Conservation (phyloP, 2,797 vertebrate genomes). For the Phoebastria nigripes region DNA sequence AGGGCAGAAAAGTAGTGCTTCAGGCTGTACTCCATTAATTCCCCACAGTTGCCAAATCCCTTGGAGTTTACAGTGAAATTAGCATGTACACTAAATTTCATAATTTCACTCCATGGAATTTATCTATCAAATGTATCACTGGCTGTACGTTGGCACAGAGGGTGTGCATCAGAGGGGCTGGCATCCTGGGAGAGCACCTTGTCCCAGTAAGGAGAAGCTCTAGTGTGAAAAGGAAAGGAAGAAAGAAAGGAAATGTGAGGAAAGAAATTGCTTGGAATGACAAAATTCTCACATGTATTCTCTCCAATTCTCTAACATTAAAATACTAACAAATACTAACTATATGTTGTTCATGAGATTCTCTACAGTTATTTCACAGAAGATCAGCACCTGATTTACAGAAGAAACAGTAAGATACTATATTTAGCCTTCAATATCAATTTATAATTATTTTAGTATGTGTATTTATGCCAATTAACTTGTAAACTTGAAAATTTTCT, state of each 20-base stretch:
- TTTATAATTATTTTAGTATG: neutral
- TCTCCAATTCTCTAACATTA: neutral
- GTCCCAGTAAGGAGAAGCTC: neutral
- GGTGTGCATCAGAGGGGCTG: neutral
- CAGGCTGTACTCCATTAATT: neutral
- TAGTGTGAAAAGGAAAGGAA: neutral
- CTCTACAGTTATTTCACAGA: neutral
- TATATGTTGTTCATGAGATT: neutral
- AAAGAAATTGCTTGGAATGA: neutral
- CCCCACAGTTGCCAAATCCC: neutral
- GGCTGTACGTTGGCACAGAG: neutral
- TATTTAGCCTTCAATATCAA: neutral
- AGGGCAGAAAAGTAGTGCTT: neutral
- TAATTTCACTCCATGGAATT: neutral
- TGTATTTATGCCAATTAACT: neutral
- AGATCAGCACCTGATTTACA: neutral
- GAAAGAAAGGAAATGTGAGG: neutral
- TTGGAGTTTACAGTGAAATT: neutral
- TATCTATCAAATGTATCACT: neutral
- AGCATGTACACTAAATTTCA: fast-evolving
- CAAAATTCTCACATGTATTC: neutral
- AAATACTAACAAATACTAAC: neutral
- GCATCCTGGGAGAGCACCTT: neutral
- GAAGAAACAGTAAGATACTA: neutral
- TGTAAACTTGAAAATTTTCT: neutral